phyloP scores from a whole-genome alignment of 2,888 invertebrate species.

The Notodonta ziczac region DNA sequence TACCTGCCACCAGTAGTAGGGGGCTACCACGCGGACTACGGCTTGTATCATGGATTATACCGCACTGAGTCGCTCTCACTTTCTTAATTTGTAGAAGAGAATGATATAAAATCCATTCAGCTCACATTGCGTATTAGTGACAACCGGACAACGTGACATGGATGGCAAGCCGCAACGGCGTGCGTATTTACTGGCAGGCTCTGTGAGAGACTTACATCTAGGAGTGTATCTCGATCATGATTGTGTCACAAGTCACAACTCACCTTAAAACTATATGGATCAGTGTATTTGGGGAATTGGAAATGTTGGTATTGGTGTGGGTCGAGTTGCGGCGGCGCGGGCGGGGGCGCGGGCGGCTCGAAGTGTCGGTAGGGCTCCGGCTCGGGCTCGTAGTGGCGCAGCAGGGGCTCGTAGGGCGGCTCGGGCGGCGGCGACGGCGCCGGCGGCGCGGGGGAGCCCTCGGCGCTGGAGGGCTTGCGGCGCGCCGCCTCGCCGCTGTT shows the following conservation, averaged over 20 bases:
- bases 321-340: slow-evolving; percentile 50
- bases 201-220: background rate
- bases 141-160: no score
- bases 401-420: slow-evolving; percentile 55
- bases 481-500: slow-evolving; percentile 85
- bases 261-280: slow-evolving; percentile 52
- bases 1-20: no score
- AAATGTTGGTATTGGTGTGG: slow-evolving; percentile 70
- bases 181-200: no score
- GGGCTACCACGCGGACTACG: no score
- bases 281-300: slow-evolving; percentile 73
- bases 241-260: background rate
- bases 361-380: slow-evolving; percentile 55
- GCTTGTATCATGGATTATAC: no score
- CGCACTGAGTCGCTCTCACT: no score
- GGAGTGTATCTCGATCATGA: no score
- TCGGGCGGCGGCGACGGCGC: slow-evolving; percentile 59
- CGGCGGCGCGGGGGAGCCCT: slow-evolving; percentile 63
- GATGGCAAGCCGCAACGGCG: no score
- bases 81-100: no score
- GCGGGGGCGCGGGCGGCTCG: slow-evolving; percentile 56
- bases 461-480: slow-evolving; percentile 71
- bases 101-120: no score
- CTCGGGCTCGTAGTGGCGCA: slow-evolving; percentile 55
- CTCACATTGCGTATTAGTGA: no score